phyloP scores from a whole-genome alignment of 2,888 invertebrate species.

The Hydropsyche betteni region DNA sequence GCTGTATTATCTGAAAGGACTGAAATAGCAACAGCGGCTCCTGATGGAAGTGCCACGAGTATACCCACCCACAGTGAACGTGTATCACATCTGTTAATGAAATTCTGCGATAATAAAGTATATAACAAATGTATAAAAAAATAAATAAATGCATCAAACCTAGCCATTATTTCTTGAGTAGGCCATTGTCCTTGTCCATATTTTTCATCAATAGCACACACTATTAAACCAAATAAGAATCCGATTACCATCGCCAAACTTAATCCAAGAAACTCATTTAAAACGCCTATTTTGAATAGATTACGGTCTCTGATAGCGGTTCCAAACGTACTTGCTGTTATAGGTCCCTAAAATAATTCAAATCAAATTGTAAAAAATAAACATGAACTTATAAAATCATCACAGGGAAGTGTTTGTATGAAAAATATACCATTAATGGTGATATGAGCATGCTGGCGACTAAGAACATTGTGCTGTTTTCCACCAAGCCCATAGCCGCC shows the following conservation, averaged over 20 bases:
- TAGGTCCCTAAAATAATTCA: constrained; percentile 69
- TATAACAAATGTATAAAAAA: constrained; percentile 18
- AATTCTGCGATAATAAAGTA: too few species aligned
- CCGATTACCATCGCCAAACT: constrained; percentile 73
- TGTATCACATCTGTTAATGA: constrained; percentile 67
- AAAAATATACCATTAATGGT: constrained; percentile 73
- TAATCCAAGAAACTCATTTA: constrained; percentile 74
- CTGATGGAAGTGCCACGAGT: constrained; percentile 79
- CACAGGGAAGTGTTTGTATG: background rate
- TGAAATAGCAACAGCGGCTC: constrained; percentile 80
- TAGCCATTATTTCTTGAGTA: constrained; percentile 72
- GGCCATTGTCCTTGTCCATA: constrained; percentile 71
- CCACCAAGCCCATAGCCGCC: constrained; percentile 77
- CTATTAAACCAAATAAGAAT: constrained; percentile 72
- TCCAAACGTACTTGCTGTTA: constrained; percentile 80
- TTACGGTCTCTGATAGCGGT: constrained; percentile 73
- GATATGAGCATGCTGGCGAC: constrained; percentile 85
- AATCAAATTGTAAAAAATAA: constrained; percentile 8
- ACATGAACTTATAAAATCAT: constrained; percentile 33
- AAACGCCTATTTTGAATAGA: constrained; percentile 71
- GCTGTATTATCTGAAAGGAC: constrained; percentile 82
- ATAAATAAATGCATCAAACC: constrained; percentile 56
- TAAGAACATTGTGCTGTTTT: constrained; percentile 77
- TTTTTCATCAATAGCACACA: constrained; percentile 66
- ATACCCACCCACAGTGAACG: constrained; percentile 76